phyloP scores from a whole-genome alignment of 2,113 vertebrate species.

The Xiphophorus couchianus region DNA sequence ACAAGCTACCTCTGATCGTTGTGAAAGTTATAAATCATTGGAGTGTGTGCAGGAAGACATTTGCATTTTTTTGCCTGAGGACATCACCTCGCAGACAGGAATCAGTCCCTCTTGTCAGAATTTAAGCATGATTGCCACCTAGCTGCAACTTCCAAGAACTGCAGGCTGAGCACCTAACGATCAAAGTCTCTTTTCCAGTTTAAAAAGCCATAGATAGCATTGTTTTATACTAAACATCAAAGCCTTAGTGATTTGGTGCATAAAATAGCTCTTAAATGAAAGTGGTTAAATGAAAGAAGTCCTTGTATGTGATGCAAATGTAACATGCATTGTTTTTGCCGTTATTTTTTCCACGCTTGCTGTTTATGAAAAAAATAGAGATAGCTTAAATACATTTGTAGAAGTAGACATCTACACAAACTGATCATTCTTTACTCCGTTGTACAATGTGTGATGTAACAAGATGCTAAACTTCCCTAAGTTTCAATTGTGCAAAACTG shows the following conservation, averaged over 20 bases:
- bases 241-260: background rate
- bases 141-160: constrained; percentile 20
- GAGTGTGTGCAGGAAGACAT: background rate
- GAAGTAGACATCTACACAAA: constrained; percentile 13
- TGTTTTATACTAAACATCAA: background rate
- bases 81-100: background rate
- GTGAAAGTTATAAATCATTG: constrained; percentile 11
- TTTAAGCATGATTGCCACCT: constrained; percentile 50
- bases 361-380: background rate
- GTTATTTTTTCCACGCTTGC: background rate
- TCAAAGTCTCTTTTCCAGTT: background rate
- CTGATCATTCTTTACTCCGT: background rate
- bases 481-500: constrained; percentile 36
- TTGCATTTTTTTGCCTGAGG: background rate
- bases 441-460: background rate
- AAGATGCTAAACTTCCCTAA: constrained; percentile 8
- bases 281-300: background rate
- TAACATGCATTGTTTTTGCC: background rate
- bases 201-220: background rate
- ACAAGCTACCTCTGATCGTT: background rate
- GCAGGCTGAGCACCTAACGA: constrained; percentile 1
- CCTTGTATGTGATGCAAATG: background rate
- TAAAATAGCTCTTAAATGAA: background rate
- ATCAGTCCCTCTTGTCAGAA: background rate
- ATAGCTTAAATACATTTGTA: background rate